Conservation (phyloP, 2,888 invertebrate species). For the Pomacea canaliculata region DNA sequence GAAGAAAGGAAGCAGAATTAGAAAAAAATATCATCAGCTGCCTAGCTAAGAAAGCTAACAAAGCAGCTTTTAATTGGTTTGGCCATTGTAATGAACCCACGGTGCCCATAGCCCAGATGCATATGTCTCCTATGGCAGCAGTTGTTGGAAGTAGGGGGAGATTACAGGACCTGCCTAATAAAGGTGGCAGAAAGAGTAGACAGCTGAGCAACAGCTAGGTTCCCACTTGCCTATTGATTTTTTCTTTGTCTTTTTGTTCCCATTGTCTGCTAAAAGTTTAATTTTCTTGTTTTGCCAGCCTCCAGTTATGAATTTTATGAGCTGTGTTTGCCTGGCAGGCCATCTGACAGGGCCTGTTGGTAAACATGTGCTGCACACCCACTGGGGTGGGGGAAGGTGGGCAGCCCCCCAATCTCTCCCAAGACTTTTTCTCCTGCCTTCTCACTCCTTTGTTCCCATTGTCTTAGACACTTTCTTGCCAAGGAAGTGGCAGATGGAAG, state of each 20-base stretch:
- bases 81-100: constrained; percentile 40
- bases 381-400: neutral
- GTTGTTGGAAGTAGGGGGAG: constrained; percentile 37
- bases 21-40: constrained; percentile 43
- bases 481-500: constrained; percentile 40
- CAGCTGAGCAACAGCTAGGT: constrained; percentile 58
- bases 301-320: constrained; percentile 51
- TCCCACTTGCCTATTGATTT: constrained; percentile 57
- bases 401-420: constrained; percentile 17
- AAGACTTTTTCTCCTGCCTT: constrained; percentile 25
- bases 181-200: constrained; percentile 45
- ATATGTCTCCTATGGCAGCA: constrained; percentile 49
- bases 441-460: constrained; percentile 39
- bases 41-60: constrained; percentile 44
- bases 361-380: constrained; percentile 33
- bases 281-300: constrained; percentile 54
- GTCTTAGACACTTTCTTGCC: constrained; percentile 36
- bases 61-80: constrained; percentile 51
- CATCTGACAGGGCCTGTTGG: constrained; percentile 38
- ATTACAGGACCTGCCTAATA: constrained; percentile 41
- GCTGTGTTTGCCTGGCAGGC: constrained; percentile 35
- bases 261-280: constrained; percentile 60
- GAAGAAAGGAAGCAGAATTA: constrained; percentile 36
- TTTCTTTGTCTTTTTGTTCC: constrained; percentile 64
- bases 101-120: constrained; percentile 38